phyloP scores from a whole-genome alignment of 2,113 vertebrate species.

The Acrocephalus kingi region DNA sequence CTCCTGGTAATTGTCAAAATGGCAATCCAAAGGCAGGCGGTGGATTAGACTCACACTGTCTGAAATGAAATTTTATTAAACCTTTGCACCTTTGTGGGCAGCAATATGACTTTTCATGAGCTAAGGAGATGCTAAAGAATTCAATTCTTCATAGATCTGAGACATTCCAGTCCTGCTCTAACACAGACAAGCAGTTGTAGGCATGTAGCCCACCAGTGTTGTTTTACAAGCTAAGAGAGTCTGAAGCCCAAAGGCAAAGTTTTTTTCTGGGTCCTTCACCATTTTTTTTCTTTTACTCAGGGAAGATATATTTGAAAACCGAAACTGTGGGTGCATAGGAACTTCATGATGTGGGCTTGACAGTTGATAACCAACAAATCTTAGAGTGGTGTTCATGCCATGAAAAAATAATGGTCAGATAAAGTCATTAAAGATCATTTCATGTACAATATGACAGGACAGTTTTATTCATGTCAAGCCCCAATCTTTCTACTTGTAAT shows the following conservation, averaged over 20 bases:
- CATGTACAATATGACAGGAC: background rate
- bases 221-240: background rate
- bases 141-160: background rate
- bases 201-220: rapidly evolving
- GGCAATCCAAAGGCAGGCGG: background rate
- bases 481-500: background rate
- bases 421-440: background rate
- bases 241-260: background rate
- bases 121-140: background rate
- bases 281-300: background rate
- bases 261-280: background rate
- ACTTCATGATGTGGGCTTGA: background rate
- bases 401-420: background rate
- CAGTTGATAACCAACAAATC: background rate
- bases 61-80: background rate
- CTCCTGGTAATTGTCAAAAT: background rate
- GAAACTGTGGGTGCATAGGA: rapidly evolving
- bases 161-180: background rate
- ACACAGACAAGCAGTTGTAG: background rate
- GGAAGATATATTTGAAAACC: background rate
- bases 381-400: background rate
- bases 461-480: background rate
- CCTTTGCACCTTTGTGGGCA: background rate
- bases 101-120: background rate
- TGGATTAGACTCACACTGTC: background rate